Percentiles rank a stretch among this genome's conserved stretches.
These are phyloP conservation scores for Callitettix versicolor DNA, from an alignment of 1,140 invertebrate species.

Conservation along the genomic window DNA sequence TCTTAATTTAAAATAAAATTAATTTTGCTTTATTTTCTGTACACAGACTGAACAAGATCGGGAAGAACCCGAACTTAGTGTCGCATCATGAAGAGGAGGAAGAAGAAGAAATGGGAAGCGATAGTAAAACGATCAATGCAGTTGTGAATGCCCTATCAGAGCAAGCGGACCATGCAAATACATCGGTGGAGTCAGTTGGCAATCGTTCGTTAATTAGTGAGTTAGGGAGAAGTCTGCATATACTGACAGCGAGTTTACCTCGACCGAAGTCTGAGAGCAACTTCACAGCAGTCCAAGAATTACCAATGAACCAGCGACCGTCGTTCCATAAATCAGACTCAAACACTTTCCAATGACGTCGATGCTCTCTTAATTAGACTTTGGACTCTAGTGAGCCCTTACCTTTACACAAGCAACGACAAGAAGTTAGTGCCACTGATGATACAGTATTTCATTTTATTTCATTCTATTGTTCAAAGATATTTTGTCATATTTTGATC, in stretches of 20 bases:
- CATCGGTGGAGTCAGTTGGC: constrained; percentile 60
- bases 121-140: constrained; percentile 82
- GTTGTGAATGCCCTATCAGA: constrained; percentile 82
- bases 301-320: constrained; percentile 41
- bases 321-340: constrained; percentile 70
- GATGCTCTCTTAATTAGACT: constrained; percentile 10
- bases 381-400: no score
- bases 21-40: no score
- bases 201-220: constrained; percentile 35
- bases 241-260: constrained; percentile 41
- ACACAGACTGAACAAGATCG: constrained; percentile 90
- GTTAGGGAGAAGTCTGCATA: constrained; percentile 41
- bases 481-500: no score
- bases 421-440: background rate
- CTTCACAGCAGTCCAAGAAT: constrained; percentile 52
- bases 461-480: no score
- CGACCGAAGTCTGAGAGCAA: constrained; percentile 75
- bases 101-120: constrained; percentile 58
- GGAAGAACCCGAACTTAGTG: constrained; percentile 94
- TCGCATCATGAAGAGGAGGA: constrained; percentile 69
- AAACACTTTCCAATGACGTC: constrained; percentile 53
- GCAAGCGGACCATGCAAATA: constrained; percentile 70
- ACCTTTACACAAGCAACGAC: constrained; percentile 2
- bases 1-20: no score
- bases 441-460: no score